Evolutionary conservation across 2,797 vertebrate species (phyloP).

Genomic region (Eurystomus glaucurus): DNA sequence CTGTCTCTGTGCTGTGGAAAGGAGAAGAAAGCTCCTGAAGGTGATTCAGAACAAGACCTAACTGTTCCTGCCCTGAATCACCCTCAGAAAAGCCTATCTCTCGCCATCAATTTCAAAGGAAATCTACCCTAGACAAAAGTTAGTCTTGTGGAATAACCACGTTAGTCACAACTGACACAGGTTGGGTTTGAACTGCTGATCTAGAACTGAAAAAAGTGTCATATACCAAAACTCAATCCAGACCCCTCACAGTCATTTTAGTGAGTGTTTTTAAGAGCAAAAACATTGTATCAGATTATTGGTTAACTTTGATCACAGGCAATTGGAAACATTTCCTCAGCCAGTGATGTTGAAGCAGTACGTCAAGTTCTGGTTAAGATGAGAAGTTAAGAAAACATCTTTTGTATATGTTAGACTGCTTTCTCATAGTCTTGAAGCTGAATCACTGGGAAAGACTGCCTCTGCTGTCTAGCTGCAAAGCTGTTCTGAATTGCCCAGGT

Average conservation of each 20-base stretch:
- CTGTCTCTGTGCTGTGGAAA: not conserved
- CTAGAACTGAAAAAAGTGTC: constrained; percentile 14
- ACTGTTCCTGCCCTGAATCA: constrained; percentile 60
- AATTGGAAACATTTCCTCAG: constrained; percentile 68
- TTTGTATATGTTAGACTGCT: constrained; percentile 51
- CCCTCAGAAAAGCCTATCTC: constrained; percentile 20
- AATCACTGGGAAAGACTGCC: constrained; percentile 67
- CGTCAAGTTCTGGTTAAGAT: constrained; percentile 52
- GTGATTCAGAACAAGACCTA: constrained; percentile 50
- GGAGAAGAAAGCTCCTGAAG: constrained; percentile 24
- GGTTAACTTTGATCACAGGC: constrained; percentile 47
- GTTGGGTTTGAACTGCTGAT: constrained; percentile 17
- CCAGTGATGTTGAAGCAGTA: constrained; percentile 16
- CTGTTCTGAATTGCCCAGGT: constrained; percentile 43
- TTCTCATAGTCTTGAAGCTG: constrained; percentile 63
- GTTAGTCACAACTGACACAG: constrained; percentile 47
- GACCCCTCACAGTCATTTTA: constrained; percentile 31
- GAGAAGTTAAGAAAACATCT: constrained; percentile 64
- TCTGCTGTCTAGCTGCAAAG: constrained; percentile 55
- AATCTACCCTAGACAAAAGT: constrained; percentile 12
- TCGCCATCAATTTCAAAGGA: constrained; percentile 3
- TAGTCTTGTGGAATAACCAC: constrained; percentile 34
- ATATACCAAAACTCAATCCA: not conserved
- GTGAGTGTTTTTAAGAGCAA: constrained; percentile 29
- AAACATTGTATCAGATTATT: constrained; percentile 29